Base-by-base conservation (phyloP, 1,140 invertebrate genomes). In the Papilio helenus region DNA sequence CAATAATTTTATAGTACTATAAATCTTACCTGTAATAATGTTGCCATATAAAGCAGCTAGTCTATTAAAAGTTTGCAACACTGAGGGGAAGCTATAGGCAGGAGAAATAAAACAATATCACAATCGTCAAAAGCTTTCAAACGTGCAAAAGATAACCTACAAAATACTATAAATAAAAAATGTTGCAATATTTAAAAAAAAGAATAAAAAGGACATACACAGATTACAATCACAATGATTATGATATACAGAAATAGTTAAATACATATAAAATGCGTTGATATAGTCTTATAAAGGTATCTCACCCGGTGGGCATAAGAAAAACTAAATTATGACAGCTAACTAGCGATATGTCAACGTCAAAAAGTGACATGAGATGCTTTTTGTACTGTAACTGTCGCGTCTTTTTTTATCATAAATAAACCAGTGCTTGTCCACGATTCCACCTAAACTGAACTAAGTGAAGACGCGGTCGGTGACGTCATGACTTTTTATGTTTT, bases 111-210 rank as follows among this genome's bases (percentile, higher is more conserved):
- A 94, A 93, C 91, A 91, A 88, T 91, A 93, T 93, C 93, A 94
- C 93, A 94, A 94, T 94, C 93, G 90, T 94, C 83, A 93, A 94
- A 94, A 93, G 93, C 93, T 94, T 94, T 94, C 92, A 94, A 93
- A 94, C 93, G 91, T 93, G 92, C 87, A 87, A 81, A 82, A 51
- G 77, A 78, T 34, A 42, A 49, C 79, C 46, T 61, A 61, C n/a
- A 44, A 4, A 74, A 44, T 79, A 79, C 34, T 58, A 73, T 61
- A 55, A 4, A 71, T 65, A 39, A 79, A 79, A 76, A 29, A 81
- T 58, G 34, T 77, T 77, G 58, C 39, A 42, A 77, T 42, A 61
- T 65, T 26, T 77, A 42, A 39, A 77, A 58, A n/a, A 76, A 12
- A 58, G 16, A 49, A 14, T 46, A 44, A 51, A 10, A 46, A 14